Conservation (phyloP, 2,113 vertebrate genomes). For the Neoarius graeffei region DNA sequence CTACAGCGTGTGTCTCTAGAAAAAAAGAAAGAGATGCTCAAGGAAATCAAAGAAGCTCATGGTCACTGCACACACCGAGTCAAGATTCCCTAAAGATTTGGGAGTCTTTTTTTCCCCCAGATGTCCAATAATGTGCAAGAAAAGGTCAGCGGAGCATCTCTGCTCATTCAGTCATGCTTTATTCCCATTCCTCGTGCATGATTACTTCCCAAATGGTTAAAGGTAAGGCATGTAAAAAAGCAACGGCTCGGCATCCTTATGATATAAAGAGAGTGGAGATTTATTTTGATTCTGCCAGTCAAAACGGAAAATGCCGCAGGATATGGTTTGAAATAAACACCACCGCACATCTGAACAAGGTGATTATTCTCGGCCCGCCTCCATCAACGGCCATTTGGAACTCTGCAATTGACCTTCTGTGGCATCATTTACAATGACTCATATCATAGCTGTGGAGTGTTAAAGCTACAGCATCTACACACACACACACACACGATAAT, state of each 20-base stretch:
- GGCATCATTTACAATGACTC: constrained; percentile 79
- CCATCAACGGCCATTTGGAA: constrained; percentile 75
- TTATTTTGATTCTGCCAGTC: constrained; percentile 71
- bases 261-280: constrained; percentile 44
- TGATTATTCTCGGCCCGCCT: constrained; percentile 65
- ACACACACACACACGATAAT: constrained; percentile 65
- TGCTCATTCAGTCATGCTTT: constrained; percentile 76
- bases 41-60: constrained; percentile 64
- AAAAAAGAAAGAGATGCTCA: neutral
- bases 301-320: constrained; percentile 68
- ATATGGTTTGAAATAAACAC: constrained; percentile 70
- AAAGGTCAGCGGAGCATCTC: constrained; percentile 79
- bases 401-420: constrained; percentile 77
- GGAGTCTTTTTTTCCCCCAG: constrained; percentile 55
- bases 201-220: constrained; percentile 77
- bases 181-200: constrained; percentile 74
- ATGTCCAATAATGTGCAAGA: constrained; percentile 77
- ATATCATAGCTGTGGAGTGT: constrained; percentile 73
- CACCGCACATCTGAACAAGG: constrained; percentile 57
- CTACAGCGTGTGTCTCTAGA: neutral
- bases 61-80: constrained; percentile 66
- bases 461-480: constrained; percentile 65
- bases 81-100: constrained; percentile 74
- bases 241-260: constrained; percentile 59
- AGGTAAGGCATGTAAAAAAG: constrained; percentile 73